Conservation (phyloP, 2,113 vertebrate species). For the Tilapia sparmanii region DNA sequence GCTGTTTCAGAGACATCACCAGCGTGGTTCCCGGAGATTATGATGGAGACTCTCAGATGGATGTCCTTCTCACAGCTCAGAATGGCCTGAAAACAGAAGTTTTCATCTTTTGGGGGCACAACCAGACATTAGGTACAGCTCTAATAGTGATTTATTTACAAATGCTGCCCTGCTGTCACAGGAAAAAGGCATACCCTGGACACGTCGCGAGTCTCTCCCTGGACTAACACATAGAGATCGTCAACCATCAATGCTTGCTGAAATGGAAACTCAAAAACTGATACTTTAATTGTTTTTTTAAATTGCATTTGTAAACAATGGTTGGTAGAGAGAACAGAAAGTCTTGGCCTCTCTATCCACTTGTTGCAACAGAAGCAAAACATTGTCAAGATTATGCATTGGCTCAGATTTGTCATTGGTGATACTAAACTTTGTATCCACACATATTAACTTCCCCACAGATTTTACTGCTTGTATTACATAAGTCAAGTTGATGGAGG, state of each 20-base stretch:
- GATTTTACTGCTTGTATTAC: not conserved
- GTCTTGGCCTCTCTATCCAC: not conserved
- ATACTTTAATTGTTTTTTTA: rapidly evolving
- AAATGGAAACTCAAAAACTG: not conserved
- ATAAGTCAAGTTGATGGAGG: not conserved
- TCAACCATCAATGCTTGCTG: not conserved
- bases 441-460: not conserved
- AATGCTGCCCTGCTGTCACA: not conserved
- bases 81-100: slow-evolving; percentile 38
- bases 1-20: slow-evolving; percentile 66
- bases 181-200: not conserved
- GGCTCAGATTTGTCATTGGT: not conserved
- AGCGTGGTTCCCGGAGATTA: slow-evolving; percentile 96
- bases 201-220: not conserved
- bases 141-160: not conserved
- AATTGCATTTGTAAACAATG: not conserved
- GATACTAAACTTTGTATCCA: not conserved
- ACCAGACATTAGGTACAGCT: slow-evolving; percentile 84
- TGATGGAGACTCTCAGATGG: slow-evolving; percentile 97
- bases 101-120: slow-evolving; percentile 90
- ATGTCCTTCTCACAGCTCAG: slow-evolving; percentile 83
- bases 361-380: not conserved
- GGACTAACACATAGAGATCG: not conserved
- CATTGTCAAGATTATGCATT: not conserved
- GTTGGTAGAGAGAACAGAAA: not conserved